A percentile compares a stretch with the other conserved stretches of the same genome.
These are phyloP conservation scores for Setipinna tenuifilis DNA, from an alignment of 2,797 vertebrate genomes.

Conservation along the genomic window DNA sequence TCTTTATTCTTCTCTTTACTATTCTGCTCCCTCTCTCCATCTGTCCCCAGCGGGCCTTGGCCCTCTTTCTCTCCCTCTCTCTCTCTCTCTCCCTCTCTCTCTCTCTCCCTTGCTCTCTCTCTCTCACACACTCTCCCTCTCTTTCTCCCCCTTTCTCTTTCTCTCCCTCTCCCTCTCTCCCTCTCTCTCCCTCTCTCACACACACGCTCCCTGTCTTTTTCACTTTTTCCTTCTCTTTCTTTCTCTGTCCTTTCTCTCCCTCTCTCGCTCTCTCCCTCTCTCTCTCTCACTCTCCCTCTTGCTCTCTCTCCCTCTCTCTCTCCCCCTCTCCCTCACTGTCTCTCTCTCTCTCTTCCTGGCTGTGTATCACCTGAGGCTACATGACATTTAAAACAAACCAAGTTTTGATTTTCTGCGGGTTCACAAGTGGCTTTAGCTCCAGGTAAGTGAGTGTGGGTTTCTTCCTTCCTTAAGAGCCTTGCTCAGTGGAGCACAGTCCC, in stretches of 20 bases:
- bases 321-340: not conserved
- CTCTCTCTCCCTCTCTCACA: not conserved
- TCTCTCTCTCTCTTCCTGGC: not conserved
- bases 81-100: slow-evolving; percentile 11
- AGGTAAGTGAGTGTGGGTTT: not conserved
- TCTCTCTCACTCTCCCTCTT: not conserved
- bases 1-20: not conserved
- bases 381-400: slow-evolving; percentile 18
- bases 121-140: not conserved
- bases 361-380: not conserved
- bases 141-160: not conserved
- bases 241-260: not conserved
- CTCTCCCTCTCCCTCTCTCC: not conserved
- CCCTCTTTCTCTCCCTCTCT: not conserved
- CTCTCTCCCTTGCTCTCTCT: not conserved
- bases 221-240: not conserved
- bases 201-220: not conserved
- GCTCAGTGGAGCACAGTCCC: not conserved
- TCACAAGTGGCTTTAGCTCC: not conserved
- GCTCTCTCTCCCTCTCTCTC: too few species aligned
- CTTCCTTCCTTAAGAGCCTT: not conserved
- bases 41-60: not conserved
- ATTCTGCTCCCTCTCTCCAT: not conserved
- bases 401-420: not conserved
- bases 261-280: slow-evolving; percentile 21